A percentile compares a stretch with the other conserved stretches of the same genome.
Evolutionary conservation across 2,797 vertebrate species (phyloP).

Genomic region (Bucorvus abyssinicus): DNA sequence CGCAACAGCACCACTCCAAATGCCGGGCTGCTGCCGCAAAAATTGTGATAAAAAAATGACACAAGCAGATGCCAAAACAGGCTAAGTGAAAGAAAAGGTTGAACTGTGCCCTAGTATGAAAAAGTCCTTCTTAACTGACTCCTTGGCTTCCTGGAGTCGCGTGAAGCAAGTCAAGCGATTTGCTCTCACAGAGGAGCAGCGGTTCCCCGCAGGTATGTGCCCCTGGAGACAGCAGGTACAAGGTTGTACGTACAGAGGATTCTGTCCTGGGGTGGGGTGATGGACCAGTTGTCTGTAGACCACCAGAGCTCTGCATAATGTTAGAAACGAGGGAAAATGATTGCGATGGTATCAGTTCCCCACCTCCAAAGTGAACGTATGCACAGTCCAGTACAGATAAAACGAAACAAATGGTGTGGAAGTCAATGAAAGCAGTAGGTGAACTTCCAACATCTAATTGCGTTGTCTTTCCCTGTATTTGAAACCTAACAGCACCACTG

Average conservation of each 20-base stretch:
- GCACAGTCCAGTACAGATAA: background rate
- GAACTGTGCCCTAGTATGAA: background rate
- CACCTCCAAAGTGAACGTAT: background rate
- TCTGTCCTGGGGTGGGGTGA: background rate
- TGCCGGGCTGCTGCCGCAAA: background rate
- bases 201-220: background rate
- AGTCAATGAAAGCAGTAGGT: background rate
- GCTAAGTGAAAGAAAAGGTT: background rate
- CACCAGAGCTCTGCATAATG: background rate
- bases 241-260: background rate
- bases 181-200: background rate
- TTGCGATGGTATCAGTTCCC: rapidly evolving
- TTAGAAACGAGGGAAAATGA: background rate
- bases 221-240: background rate
- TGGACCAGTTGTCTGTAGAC: background rate
- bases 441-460: background rate
- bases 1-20: slow-evolving; percentile 18
- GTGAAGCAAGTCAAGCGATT: background rate
- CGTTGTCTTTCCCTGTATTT: background rate
- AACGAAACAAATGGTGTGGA: background rate
- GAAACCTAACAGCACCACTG: background rate
- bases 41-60: slow-evolving; percentile 12
- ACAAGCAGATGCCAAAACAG: background rate
- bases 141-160: background rate
- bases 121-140: background rate